These are phyloP conservation scores for Lophius americanus DNA, from an alignment of 2,797 vertebrate genomes.

Conservation along the genomic window DNA sequence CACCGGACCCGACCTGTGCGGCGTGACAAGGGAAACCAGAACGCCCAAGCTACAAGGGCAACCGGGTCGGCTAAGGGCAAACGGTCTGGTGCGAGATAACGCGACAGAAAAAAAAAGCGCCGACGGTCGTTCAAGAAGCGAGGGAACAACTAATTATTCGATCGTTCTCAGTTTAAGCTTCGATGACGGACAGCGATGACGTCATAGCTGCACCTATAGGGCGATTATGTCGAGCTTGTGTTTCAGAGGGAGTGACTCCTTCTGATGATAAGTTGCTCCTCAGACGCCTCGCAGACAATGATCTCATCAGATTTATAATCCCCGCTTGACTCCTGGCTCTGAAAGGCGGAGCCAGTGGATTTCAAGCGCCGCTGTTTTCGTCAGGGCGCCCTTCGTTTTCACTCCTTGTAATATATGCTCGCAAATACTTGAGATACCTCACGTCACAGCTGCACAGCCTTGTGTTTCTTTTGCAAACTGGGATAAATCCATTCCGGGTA, in stretches of 20 bases:
- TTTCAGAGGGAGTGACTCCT: slow-evolving; percentile 7
- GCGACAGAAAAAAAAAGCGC: background rate
- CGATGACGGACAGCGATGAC: background rate
- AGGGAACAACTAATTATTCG: background rate
- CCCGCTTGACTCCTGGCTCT: background rate
- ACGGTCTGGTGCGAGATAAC: background rate
- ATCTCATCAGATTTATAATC: slow-evolving; percentile 32
- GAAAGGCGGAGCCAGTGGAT: slow-evolving; percentile 17
- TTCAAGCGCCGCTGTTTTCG: slow-evolving; percentile 8
- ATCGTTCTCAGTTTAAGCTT: background rate
- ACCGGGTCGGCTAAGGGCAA: slow-evolving; percentile 20
- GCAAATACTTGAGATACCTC: slow-evolving; percentile 5
- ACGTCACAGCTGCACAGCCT: slow-evolving; percentile 7
- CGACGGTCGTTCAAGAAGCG: background rate
- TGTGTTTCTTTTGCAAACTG: background rate
- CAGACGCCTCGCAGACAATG: background rate
- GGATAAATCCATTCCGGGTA: background rate
- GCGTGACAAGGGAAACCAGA: slow-evolving; percentile 48
- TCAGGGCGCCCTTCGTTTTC: slow-evolving; percentile 6
- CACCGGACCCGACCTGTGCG: slow-evolving; percentile 8
- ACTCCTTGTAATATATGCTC: background rate
- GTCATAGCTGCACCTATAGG: slow-evolving; percentile 21
- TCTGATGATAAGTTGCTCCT: slow-evolving; percentile 14
- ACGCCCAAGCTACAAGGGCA: slow-evolving; percentile 15
- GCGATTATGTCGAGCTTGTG: background rate